These are phyloP conservation scores for Dipodomys merriami DNA, from an alignment of 2,113 vertebrate species.

Conservation along the genomic window DNA sequence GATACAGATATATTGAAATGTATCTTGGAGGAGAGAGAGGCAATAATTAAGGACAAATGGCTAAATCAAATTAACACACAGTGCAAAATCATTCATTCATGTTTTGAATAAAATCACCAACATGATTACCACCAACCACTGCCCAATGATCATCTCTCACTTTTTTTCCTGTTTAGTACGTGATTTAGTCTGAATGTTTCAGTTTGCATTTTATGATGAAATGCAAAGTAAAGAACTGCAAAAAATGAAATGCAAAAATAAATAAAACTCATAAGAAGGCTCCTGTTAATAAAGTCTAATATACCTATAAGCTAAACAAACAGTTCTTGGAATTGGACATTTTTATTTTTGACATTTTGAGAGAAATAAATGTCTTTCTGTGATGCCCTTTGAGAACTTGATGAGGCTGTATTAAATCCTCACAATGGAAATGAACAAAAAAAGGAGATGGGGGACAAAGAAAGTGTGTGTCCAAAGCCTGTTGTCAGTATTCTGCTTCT, in stretches of 20 bases:
- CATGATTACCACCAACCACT: neutral
- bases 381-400: neutral
- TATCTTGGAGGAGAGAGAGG: neutral
- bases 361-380: neutral
- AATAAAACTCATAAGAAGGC: neutral
- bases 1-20: neutral
- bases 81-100: neutral
- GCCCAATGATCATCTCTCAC: neutral
- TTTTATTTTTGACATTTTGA: neutral
- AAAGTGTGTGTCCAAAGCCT: neutral
- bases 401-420: neutral
- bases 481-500: neutral
- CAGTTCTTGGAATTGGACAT: neutral
- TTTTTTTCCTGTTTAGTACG: neutral
- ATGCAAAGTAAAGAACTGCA: neutral
- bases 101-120: neutral
- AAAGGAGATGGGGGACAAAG: neutral
- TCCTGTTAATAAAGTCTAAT: neutral
- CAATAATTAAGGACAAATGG: neutral
- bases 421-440: neutral
- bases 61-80: neutral
- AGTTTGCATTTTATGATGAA: neutral
- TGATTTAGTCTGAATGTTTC: neutral
- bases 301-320: neutral
- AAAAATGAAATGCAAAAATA: neutral